Conservation (phyloP, 2,888 invertebrate species). For the Cantharis flavilabris region DNA sequence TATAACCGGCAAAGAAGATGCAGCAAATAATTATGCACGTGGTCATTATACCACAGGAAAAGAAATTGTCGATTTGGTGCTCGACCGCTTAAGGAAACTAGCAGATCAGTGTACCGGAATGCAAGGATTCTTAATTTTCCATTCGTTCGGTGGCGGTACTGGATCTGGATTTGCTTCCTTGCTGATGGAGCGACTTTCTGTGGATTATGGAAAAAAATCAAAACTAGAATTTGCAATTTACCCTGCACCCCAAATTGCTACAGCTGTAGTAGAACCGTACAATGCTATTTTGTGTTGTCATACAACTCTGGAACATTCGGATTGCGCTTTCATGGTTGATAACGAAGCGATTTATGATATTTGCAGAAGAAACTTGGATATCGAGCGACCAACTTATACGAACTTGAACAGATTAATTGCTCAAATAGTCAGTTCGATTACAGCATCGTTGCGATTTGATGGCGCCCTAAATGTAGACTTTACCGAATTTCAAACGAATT, state of each 20-base stretch:
- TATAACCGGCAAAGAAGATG: slow-evolving; percentile 82
- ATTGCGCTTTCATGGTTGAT: neutral
- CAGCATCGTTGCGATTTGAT: slow-evolving; percentile 89
- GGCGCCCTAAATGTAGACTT: slow-evolving; percentile 91
- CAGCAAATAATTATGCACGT: slow-evolving; percentile 84
- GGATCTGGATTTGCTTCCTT: slow-evolving; percentile 69
- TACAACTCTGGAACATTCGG: slow-evolving; percentile 48
- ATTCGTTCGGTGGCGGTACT: slow-evolving; percentile 66
- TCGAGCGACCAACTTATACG: slow-evolving; percentile 64
- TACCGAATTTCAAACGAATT: slow-evolving; percentile 91
- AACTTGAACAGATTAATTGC: slow-evolving; percentile 67
- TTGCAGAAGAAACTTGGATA: neutral
- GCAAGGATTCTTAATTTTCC: slow-evolving; percentile 67
- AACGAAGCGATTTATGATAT: neutral
- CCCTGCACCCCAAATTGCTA: slow-evolving; percentile 41
- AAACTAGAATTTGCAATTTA: slow-evolving; percentile 46
- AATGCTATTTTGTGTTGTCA: slow-evolving; percentile 67
- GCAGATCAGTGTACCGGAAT: slow-evolving; percentile 65
- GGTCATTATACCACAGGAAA: slow-evolving; percentile 82
- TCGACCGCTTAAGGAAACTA: slow-evolving; percentile 69
- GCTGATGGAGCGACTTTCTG: slow-evolving; percentile 43
- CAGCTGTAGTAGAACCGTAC: slow-evolving; percentile 59
- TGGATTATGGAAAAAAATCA: slow-evolving; percentile 1
- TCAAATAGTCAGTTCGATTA: slow-evolving; percentile 88
- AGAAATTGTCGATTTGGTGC: slow-evolving; percentile 70